phyloP scores from a whole-genome alignment of 2,113 vertebrate genomes.

The Gasterosteus aculeatus region DNA sequence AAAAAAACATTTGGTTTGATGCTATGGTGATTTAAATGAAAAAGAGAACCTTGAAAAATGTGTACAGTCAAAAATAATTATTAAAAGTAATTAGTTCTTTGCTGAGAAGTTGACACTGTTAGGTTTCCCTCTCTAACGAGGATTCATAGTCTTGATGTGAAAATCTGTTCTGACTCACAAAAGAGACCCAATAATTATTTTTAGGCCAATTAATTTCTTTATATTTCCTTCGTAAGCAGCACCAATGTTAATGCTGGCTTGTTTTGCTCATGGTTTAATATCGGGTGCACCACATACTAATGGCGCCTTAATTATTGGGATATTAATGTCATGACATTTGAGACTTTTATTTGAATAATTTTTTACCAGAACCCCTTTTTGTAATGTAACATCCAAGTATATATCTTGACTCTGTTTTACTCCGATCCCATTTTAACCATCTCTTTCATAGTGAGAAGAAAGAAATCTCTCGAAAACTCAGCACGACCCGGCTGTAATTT shows the following conservation, averaged over 20 bases:
- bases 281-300: not conserved
- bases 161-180: not conserved
- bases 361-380: not conserved
- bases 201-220: conserved; percentile 13
- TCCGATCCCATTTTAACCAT: not conserved
- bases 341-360: not conserved
- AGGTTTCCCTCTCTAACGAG: not conserved
- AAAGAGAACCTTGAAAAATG: not conserved
- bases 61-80: not conserved
- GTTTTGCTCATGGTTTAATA: conserved; percentile 14
- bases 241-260: not conserved
- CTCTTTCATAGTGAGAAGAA: conserved; percentile 33
- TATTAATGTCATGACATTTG: not conserved
- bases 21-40: not conserved
- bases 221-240: conserved; percentile 8
- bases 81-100: not conserved
- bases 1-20: not conserved
- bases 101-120: not conserved
- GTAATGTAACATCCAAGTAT: not conserved
- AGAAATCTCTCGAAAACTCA: conserved; percentile 15
- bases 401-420: not conserved
- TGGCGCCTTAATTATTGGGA: not conserved
- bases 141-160: not conserved
- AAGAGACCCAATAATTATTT: conserved; percentile 31
- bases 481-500: conserved; percentile 11